These are phyloP conservation scores for Propithecus coquereli DNA, from an alignment of 2,113 vertebrate genomes.

Conservation along the genomic window DNA sequence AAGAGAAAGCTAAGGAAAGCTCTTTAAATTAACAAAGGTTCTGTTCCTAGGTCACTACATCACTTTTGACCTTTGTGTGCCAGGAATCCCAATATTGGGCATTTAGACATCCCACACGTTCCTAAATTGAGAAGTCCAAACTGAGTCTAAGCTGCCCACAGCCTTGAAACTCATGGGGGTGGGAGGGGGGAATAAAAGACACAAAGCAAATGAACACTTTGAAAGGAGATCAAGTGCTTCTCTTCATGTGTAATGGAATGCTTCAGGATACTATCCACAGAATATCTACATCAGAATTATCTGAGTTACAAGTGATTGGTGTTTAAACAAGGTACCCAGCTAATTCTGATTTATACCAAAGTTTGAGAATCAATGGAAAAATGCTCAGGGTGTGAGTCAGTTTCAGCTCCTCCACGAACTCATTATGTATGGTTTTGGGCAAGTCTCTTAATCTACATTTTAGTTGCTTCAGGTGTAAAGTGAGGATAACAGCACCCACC, in stretches of 20 bases:
- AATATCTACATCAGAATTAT: not conserved
- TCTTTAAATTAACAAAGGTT: not conserved
- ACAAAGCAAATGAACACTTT: not conserved
- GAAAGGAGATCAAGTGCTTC: not conserved
- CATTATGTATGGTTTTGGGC: not conserved
- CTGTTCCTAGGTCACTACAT: not conserved
- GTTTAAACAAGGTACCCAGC: not conserved
- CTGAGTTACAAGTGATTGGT: not conserved
- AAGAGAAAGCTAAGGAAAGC: not conserved
- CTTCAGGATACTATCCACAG: not conserved
- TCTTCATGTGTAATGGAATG: not conserved
- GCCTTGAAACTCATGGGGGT: not conserved
- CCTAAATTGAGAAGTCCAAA: not conserved
- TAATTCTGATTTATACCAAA: not conserved
- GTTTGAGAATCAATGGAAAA: not conserved
- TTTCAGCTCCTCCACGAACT: not conserved
- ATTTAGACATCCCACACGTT: not conserved
- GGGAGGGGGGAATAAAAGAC: rapidly evolving
- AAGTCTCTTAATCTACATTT: not conserved
- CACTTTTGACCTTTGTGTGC: not conserved
- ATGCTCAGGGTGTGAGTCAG: not conserved
- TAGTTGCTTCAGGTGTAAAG: not conserved
- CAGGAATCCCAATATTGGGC: not conserved
- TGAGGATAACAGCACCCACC: not conserved
- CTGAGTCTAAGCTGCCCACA: not conserved